Base-by-base conservation (phyloP, 2,888 invertebrate species). In the Encarsia formosa region DNA sequence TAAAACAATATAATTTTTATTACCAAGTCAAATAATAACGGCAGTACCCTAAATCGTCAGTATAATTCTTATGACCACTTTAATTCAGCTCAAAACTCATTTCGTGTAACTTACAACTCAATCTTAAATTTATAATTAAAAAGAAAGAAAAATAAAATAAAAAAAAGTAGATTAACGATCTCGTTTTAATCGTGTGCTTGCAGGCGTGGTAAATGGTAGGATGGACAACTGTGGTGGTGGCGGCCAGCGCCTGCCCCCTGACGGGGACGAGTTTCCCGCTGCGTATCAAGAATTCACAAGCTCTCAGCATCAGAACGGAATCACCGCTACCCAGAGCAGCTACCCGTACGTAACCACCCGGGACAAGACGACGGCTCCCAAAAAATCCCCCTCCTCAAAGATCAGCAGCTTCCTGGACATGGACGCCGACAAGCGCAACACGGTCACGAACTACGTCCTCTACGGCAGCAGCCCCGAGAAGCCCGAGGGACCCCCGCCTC, bases 181-280 rank as follows among this genome's bases (percentile, higher is more conserved):
- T n/a, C n/a, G n/a, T n/a, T n/a, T n/a, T n/a, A n/a, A n/a, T n/a
- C n/a, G n/a, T n/a, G n/a, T n/a, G n/a, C n/a, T n/a, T 8, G 44
- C 66, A 74, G 73, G 65, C 65, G 58, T 66, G 61, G 70, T 65
- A 64, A 65, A 74, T 71, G 73, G 73, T 68, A 76, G 68, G 59
- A 78, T 78, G 78, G 78, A 78, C 63, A 74, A 74, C 64, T 78
- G 76, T 60, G 79, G 80, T 60, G 80, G 81, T 62, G 80, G 81
- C 62, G 83, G 84, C 68, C 85, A 86, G 43, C 80, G 88, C 63
- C 84, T 87, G 70, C 88, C 88, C 60, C 88, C 88, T 37, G 88
- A 89, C 74, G 88, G 88, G 64, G 87, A 88, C 73, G 89, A 89
- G 73, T 88, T 88, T 71, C 88, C 88, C 48, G 77, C 79, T 40